Evolutionary conservation across 2,888 invertebrate genomes (phyloP).

Genomic region (Germaria angustata): DNA sequence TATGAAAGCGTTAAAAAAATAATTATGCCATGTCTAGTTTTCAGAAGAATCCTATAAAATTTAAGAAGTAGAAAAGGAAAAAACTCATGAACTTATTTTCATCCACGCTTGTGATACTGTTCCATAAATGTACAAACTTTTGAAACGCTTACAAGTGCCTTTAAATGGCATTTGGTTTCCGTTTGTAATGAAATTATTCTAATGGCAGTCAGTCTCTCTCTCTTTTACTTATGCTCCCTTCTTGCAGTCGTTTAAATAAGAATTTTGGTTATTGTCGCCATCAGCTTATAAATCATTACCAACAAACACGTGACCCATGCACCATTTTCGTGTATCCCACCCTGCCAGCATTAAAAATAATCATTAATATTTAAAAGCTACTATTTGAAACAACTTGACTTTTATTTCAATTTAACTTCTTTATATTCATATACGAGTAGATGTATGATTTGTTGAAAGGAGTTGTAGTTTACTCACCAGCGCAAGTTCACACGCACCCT

Average conservation of each 20-base stretch:
- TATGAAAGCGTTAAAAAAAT: no score
- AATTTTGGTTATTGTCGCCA: constrained; percentile 49
- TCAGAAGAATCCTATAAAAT: no score
- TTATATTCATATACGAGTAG: constrained; percentile 17
- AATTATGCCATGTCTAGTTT: no score
- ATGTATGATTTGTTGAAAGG: constrained; percentile 31
- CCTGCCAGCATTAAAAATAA: constrained; percentile 13
- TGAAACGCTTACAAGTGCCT: constrained; percentile 78
- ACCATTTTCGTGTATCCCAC: background rate
- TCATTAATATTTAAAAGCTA: constrained; percentile 51
- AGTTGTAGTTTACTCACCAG: constrained; percentile 5
- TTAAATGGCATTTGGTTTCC: constrained; percentile 78
- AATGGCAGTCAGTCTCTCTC: constrained; percentile 19
- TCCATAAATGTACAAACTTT: constrained; percentile 27
- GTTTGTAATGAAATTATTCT: constrained; percentile 70
- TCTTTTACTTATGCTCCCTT: constrained; percentile 57
- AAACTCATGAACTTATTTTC: background rate
- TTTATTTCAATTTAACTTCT: constrained; percentile 28
- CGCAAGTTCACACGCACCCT: constrained; percentile 51
- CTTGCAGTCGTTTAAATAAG: constrained; percentile 70
- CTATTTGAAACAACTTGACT: constrained; percentile 40
- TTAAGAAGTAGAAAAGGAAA: background rate
- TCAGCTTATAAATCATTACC: constrained; percentile 75
- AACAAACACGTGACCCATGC: constrained; percentile 71
- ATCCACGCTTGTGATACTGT: constrained; percentile 27